Evolutionary conservation across 2,888 invertebrate genomes (phyloP), one percentile per base, ranked within the genome.

Genomic region (Bembecia ichneumoniformis): DNA sequence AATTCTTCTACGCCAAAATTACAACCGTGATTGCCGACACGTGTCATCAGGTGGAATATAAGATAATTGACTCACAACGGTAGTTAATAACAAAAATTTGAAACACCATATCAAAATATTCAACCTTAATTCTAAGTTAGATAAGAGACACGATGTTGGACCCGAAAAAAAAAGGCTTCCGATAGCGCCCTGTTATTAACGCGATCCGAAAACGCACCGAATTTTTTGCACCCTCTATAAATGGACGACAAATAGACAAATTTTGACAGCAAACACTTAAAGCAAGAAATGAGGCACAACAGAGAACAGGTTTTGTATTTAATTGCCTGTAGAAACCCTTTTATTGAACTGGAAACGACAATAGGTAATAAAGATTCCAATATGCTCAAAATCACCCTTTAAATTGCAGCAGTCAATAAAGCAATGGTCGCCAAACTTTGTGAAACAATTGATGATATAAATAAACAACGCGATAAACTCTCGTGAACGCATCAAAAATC

Each of bases 101-200:
- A 28, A 28, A 28, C 28, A 7, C 5, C 5, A 28, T 9, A 28
- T 28, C 28, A 9, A 28, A 28, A 28, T 28, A 28, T 28, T 28
- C 28, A 28, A 28, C 28, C 28, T 28, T 28, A 56, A 52, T 28
- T 28, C 28, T 28, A 28, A 28, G 9, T 52, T 7, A 28, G 1
- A 28, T 28, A 28, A 28, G 28, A 28, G 28, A 28, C 28, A 28
- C 9, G 28, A 9, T 28, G 3, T 28, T 28, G 9, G 28, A 28
- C 2, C 7, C 28, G 9, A 71, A 56, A 47, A 53, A 64, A 66
- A 71, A 77, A 81, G 77, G 78, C 82, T 78, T 73, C 77, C 64
- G 68, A 68, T 74, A 84, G 83, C 86, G 84, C 86, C 84, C 76
- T 82, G 74, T 82, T 76, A 84, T 86, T 83, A 83, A 74, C 63